Evolutionary conservation across 2,113 vertebrate species (phyloP), one percentile per base, ranked within the genome.

Genomic region (Lophius piscatorius): DNA sequence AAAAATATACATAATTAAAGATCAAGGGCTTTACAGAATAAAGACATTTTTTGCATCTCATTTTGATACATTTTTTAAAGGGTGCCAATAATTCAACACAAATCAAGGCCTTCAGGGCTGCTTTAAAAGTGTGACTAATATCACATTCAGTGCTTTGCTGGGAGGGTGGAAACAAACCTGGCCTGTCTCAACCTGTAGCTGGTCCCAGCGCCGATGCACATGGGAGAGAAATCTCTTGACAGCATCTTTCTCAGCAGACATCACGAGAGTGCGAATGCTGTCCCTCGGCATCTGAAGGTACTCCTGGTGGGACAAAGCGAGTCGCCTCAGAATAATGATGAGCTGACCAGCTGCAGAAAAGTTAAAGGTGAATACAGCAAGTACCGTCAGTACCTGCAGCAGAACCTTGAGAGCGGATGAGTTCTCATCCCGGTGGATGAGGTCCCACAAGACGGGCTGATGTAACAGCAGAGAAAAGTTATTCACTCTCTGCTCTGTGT

Each of bases 381-480:
- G 8, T n/a, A 9, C 16, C 44, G 14, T 91, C n/a, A 44, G 14
- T 91, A 94, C 94, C 93, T 95, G 91, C 55, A 93, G 81, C 36
- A 96, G 85, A 70, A 94, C 90, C 76, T 85, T 81, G 18, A 94
- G 89, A 33, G 87, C 87, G 46, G 91, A 90, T 4, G 89, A 89
- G 83, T 91, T 93, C 61, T 92, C 82, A 0, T 94, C 92, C 22
- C 57, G 88, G 87, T 94, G 92, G 58, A 95, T 91, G 57, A 96
- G 90, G 63, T 95, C 92, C 93, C 93, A 93, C 31, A 95, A 71
- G 55, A 96, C 77, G 2, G 93, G 90, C 94, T 95, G 82, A 74
- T 54, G 49, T 16, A 56, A 62, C 35, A 74, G 24, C 42, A 68
- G 24, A 78, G 38, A 42, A 34, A 62, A 41, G 42, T 74, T 60